These are phyloP conservation scores for Prunella himalayana DNA, from an alignment of 2,113 vertebrate genomes.

Conservation along the genomic window DNA sequence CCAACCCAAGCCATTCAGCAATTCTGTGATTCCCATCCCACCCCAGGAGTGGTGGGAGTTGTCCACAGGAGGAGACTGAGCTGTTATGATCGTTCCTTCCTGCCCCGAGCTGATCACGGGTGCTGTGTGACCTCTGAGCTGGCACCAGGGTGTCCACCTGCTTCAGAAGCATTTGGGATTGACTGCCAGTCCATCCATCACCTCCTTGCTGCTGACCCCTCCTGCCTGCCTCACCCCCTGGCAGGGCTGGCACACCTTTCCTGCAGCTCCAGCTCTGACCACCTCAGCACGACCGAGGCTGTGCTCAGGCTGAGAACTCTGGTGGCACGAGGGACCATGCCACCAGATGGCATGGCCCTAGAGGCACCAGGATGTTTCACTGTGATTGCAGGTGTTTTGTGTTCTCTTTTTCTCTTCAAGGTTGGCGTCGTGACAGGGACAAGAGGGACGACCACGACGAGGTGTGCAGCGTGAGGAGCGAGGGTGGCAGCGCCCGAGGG, in stretches of 20 bases:
- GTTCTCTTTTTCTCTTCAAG: conserved; percentile 63
- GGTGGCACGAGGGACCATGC: too few species aligned
- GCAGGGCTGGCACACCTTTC: neutral
- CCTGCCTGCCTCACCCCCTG: neutral
- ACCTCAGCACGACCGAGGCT: neutral
- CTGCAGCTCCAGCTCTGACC: neutral
- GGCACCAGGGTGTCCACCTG: neutral
- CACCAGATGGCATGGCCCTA: neutral
- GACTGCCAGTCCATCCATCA: neutral
- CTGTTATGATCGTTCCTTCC: neutral
- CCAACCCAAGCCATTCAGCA: neutral
- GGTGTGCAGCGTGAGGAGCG: conserved; percentile 79
- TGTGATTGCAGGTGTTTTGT: neutral
- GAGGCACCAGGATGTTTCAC: neutral
- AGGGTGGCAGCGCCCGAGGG: conserved; percentile 69
- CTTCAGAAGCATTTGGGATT: neutral
- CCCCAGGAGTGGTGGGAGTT: neutral
- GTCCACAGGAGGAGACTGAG: neutral
- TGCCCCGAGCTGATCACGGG: fast-evolving
- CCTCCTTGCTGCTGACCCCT: neutral
- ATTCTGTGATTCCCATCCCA: neutral
- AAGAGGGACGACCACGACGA: conserved; percentile 84
- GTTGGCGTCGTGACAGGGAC: conserved; percentile 82
- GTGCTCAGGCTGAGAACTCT: neutral
- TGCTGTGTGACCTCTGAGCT: neutral